A percentile compares a stretch with the other conserved stretches of the same genome.
Conservation (phyloP, 2,113 vertebrate species). For the Bubo blakistoni region DNA sequence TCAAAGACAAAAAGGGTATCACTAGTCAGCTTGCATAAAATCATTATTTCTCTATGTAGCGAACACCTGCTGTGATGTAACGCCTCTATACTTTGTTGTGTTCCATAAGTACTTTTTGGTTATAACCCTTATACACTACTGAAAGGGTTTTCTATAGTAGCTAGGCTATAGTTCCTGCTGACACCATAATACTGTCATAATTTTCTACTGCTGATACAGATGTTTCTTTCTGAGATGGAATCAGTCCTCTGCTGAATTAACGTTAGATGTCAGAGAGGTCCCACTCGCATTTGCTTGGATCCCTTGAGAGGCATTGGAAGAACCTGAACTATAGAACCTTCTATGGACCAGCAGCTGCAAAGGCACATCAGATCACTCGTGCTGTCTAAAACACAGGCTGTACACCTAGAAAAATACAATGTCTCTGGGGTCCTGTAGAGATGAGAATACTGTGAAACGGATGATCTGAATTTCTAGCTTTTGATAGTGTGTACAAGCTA, state of each 20-base stretch:
- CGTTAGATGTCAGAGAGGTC: not conserved
- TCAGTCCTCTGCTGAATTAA: not conserved
- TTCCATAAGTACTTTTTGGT: not conserved
- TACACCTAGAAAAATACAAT: not conserved
- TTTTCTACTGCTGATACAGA: not conserved
- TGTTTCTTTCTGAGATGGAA: not conserved
- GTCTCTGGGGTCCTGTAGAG: not conserved
- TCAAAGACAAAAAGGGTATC: not conserved
- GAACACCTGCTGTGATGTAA: not conserved
- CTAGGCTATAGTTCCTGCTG: not conserved
- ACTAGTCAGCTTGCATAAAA: not conserved
- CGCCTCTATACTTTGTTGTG: not conserved
- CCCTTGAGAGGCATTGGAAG: not conserved
- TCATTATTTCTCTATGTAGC: not conserved
- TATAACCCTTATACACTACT: not conserved
- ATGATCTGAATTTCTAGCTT: not conserved
- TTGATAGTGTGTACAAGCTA: not conserved
- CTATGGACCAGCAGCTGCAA: not conserved
- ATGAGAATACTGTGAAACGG: not conserved
- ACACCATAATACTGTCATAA: not conserved
- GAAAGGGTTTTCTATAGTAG: not conserved
- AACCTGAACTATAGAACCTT: not conserved
- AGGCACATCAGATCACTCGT: not conserved
- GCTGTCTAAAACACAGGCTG: not conserved
- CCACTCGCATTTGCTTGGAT: not conserved